A percentile compares a stretch with the other conserved stretches of the same genome.
phyloP scores from a whole-genome alignment of 2,797 vertebrate species.

The Octomys mimax region DNA sequence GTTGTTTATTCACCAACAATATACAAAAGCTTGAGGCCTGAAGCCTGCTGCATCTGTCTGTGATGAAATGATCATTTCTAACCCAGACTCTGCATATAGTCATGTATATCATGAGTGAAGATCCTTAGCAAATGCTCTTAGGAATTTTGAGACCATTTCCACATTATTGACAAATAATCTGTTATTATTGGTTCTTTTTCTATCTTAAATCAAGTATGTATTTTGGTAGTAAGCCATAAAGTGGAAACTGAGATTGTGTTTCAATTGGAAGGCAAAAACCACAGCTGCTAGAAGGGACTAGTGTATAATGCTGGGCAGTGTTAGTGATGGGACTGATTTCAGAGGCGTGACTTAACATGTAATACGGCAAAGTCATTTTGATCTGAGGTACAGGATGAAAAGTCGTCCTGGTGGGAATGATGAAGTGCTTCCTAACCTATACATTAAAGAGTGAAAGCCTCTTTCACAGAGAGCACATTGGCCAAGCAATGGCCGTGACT shows the following conservation, averaged over 20 bases:
- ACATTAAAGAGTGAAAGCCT: background rate
- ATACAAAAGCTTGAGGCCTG: background rate
- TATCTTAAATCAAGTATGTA: background rate
- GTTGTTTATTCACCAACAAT: background rate
- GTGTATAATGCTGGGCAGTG: background rate
- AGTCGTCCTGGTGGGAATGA: background rate
- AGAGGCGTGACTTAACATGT: background rate
- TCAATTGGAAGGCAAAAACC: background rate
- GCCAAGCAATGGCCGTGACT: no score
- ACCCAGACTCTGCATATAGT: background rate
- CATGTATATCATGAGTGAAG: background rate
- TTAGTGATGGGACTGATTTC: background rate
- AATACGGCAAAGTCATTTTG: background rate
- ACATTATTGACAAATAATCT: background rate
- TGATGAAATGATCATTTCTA: background rate
- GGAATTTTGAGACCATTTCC: background rate
- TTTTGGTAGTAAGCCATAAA: background rate
- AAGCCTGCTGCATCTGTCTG: background rate
- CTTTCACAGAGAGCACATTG: no score
- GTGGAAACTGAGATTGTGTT: background rate
- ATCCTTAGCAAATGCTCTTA: background rate
- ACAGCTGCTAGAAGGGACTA: background rate
- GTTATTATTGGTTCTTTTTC: background rate
- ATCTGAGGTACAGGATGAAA: background rate
- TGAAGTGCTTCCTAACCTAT: background rate